Evolutionary conservation across 35 echinoderm and acorn worm genomes (phyloP), one percentile per base, ranked within the genome.

Genomic region (Apostichopus californicus): DNA sequence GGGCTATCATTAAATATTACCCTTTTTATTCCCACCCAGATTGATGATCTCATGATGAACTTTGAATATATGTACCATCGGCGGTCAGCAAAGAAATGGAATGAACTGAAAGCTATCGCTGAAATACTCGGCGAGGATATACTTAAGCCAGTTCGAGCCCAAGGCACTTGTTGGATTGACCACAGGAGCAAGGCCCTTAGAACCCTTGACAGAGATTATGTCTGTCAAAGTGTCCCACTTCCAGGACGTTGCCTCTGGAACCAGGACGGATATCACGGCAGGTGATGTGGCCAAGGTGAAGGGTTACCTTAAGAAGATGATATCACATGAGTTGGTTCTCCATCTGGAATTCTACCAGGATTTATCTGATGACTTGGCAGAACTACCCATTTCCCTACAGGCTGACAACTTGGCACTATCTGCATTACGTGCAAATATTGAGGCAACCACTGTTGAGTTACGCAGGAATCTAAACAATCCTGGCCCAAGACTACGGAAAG

Each of bases 151-250:
- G 83, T 79, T 14, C 6, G 95, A 79, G 73, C 83, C 15, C 77
- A 94, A 79, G 95, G 95, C 15, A 96, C 95, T 28, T 20, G 93
- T 2, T 96, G 95, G 95, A 87, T 96, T 14, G 92, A 93, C n/a
- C 92, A 96, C 87, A 77, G 95, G 9, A 75, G 95, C 15, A 91
- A 79, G 86, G 95, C 92, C 9, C 89, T 94, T 13, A 80, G 21
- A 81, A 79, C 72, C 1, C 82, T 96, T 70, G 73, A 46, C 9
- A 96, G 75, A 21, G 85, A 93, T 24, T 95, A 90, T 59, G 68
- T 80, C 61, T 79, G 46, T 28, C 79, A 92, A 25, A 20, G 73
- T 88, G 2, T 86, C 92, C 5, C 92, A 91, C 7, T 94, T 93
- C 56, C 55, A 96, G 25, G 95, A 96, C 23, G 64, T 78, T 53